These are phyloP conservation scores for Andrena cerasifolii DNA, from an alignment of 1,140 invertebrate species.

Conservation along the genomic window DNA sequence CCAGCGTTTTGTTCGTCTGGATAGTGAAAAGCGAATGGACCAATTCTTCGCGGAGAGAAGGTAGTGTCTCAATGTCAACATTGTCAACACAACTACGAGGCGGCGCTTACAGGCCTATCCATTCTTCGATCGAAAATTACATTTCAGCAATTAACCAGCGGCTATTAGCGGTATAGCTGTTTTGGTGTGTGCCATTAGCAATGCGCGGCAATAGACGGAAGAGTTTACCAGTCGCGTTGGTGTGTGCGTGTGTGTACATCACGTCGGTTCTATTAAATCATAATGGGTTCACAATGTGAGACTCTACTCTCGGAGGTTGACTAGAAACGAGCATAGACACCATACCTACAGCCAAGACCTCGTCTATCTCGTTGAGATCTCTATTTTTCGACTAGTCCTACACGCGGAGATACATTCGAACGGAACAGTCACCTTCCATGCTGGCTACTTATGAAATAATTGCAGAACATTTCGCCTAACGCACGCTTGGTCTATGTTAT, in stretches of 20 bases:
- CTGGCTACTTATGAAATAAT: background rate
- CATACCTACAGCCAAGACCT: constrained; percentile 59
- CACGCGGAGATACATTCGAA: background rate
- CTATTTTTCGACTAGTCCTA: constrained; percentile 23
- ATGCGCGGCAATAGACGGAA: constrained; percentile 74
- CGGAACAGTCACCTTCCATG: background rate
- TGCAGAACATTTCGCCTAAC: background rate
- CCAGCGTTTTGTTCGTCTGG: too few species aligned
- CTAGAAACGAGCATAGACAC: constrained; percentile 68
- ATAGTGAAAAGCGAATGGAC: too few species aligned
- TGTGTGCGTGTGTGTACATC: constrained; percentile 70
- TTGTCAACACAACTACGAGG: background rate
- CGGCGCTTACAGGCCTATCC: constrained; percentile 2
- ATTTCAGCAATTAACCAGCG: constrained; percentile 76
- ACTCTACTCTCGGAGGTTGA: constrained; percentile 64
- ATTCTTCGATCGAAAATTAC: constrained; percentile 70
- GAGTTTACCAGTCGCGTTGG: constrained; percentile 70
- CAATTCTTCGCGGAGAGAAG: background rate
- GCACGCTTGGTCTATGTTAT: background rate
- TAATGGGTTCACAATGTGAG: constrained; percentile 79
- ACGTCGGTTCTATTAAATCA: constrained; percentile 78
- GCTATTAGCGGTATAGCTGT: constrained; percentile 75
- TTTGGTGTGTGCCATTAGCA: constrained; percentile 75
- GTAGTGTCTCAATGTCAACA: background rate
- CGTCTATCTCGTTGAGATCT: constrained; percentile 44